Evolutionary conservation across 2,113 vertebrate species (phyloP), one percentile per base, ranked within the genome.

Genomic region (Pteropus alecto): DNA sequence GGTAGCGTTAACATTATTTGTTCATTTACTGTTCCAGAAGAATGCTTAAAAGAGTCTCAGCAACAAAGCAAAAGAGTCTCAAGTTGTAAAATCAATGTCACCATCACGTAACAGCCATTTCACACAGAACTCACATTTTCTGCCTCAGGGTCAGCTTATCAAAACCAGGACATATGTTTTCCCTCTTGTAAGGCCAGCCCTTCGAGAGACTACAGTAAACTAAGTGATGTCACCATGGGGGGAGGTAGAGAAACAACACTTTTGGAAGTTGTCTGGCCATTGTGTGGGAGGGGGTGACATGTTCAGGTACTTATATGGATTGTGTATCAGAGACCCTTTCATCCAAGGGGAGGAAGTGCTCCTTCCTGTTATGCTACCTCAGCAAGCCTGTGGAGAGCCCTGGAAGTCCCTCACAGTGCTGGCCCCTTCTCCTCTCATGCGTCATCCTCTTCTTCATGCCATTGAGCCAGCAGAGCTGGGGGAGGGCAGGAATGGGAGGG

Each of bases 361-460:
- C 35, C 63, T 98, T 98, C 97, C 98, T 98, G 97, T 98, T 98
- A 77, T 97, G 95, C 71, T 70, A 26, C 74, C 88, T 74, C 51
- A 43, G 89, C 63, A 90, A 68, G 91, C 43, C 70, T 1, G 6
- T 18, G 4, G 22, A 67, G 61, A 35, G 81, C 84, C 91, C 82
- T 97, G 94, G 93, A 96, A 93, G 94, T 83, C 88, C 76, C 93
- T 96, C 26, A 3, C 24, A 43, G 71, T 3, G 4, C 63, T 51
- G 73, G 48, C 65, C 33, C 43, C 79, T 70, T 33, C 41, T 87
- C 43, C 68, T 87, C 8, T 14, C 12, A 0, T 86, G 76, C 19
- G 67, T 97, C 96, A 96, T 82, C 43, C 61, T 93, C 78, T n/a
- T 38, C 21, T 51, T n/a, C 46, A 19, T 13, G 16, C 5, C 46